Conservation (phyloP, 2,113 vertebrate species). For the Hippocampus mohnikei region DNA sequence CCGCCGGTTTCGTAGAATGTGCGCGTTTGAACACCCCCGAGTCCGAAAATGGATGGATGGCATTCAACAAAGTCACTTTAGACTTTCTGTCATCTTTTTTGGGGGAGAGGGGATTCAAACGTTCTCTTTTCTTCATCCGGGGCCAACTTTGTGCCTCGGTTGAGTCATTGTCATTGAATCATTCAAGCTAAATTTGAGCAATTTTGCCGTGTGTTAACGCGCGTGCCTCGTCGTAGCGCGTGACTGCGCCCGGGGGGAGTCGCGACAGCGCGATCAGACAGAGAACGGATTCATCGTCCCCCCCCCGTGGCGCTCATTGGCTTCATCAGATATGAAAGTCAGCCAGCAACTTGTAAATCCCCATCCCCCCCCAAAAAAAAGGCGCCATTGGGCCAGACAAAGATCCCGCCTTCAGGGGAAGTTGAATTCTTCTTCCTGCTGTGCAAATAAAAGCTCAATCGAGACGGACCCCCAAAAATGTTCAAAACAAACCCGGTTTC, state of each 20-base stretch:
- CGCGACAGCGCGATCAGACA: constrained; percentile 50
- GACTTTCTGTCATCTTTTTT: background rate
- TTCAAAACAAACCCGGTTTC: too few relatives aligned
- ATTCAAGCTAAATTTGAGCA: background rate
- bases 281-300: constrained; percentile 43
- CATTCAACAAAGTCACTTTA: too few relatives aligned
- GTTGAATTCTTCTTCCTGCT: background rate
- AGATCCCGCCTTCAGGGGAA: background rate
- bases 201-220: background rate
- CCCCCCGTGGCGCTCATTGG: background rate
- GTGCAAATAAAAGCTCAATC: too few relatives aligned
- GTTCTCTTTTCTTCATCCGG: background rate
- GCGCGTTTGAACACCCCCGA: too few relatives aligned
- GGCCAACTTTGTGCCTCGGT: background rate
- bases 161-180: background rate
- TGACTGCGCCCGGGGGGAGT: constrained; percentile 40
- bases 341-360: background rate
- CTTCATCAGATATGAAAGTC: background rate
- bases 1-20: too few relatives aligned
- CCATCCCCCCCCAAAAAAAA: background rate
- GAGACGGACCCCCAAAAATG: too few relatives aligned
- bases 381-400: background rate
- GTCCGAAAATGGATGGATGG: too few relatives aligned
- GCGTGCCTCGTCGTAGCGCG: constrained; percentile 17
- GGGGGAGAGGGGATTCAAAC: background rate